These are phyloP conservation scores for Tiaroga cobitis DNA, from an alignment of 2,797 vertebrate genomes.

Conservation along the genomic window DNA sequence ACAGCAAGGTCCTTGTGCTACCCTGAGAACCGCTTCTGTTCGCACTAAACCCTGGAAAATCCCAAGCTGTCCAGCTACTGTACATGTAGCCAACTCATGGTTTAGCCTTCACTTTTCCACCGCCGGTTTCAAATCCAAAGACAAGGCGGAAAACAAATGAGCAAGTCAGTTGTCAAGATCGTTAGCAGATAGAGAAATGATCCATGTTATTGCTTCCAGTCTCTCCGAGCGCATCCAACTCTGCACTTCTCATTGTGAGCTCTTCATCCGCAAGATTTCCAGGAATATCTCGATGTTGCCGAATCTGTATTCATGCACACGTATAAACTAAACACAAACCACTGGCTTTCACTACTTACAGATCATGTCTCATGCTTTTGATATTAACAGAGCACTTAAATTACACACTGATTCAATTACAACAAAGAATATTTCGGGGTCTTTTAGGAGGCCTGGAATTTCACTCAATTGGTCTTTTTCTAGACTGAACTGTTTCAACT, in stretches of 20 bases:
- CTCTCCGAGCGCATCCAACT: not conserved
- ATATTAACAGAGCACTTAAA: constrained; percentile 65
- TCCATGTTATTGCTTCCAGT: constrained; percentile 1
- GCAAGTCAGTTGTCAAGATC: constrained; percentile 38
- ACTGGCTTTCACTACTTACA: not conserved
- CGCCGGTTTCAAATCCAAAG: constrained; percentile 13
- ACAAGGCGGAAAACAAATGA: constrained; percentile 36
- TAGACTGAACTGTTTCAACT: constrained; percentile 22
- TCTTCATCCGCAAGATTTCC: not conserved
- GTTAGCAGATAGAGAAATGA: constrained; percentile 38
- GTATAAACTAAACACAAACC: not conserved
- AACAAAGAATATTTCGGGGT: constrained; percentile 70
- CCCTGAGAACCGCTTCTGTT: constrained; percentile 5
- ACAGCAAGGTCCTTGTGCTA: not conserved
- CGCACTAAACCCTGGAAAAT: constrained; percentile 23
- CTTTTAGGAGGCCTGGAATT: constrained; percentile 71
- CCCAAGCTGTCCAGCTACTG: constrained; percentile 2
- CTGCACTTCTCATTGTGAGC: constrained; percentile 2
- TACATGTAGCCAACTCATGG: not conserved
- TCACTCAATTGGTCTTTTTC: constrained; percentile 54
- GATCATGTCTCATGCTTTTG: not conserved
- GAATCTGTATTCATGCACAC: not conserved
- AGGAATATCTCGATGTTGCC: not conserved
- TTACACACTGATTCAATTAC: constrained; percentile 69
- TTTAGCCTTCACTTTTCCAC: constrained; percentile 17